A percentile compares a stretch with the other conserved stretches of the same genome.
Evolutionary conservation across 2,113 vertebrate genomes (phyloP).

Genomic region (Malurus elegans): DNA sequence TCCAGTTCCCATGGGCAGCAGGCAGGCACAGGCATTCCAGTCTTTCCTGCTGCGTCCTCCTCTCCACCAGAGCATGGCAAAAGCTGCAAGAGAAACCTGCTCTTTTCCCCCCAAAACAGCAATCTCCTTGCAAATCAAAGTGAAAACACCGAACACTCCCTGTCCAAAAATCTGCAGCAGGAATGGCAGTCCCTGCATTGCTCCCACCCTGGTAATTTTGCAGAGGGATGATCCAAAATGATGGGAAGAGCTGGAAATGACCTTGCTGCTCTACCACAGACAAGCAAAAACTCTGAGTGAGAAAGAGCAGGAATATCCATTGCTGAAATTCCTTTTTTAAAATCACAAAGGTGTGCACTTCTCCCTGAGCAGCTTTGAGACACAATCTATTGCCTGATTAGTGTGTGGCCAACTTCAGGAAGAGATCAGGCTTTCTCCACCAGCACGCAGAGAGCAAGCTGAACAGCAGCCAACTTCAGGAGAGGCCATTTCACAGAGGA

Average conservation of each 20-base stretch:
- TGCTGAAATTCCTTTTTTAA: background rate
- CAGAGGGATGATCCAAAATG: background rate
- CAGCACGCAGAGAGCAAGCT: background rate
- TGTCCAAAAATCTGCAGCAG: background rate
- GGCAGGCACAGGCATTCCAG: background rate
- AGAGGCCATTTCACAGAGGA: constrained; percentile 15
- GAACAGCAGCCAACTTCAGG: constrained; percentile 13
- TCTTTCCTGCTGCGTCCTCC: background rate
- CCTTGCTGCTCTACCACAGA: background rate
- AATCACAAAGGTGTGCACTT: background rate
- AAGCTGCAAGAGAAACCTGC: background rate
- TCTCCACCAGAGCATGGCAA: rapidly evolving
- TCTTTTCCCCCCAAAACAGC: background rate
- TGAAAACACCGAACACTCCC: background rate
- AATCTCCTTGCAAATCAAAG: background rate
- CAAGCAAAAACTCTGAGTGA: background rate
- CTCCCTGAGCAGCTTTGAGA: background rate
- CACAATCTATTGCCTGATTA: background rate
- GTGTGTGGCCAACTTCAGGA: background rate
- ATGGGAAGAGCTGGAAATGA: background rate
- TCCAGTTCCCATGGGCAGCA: background rate
- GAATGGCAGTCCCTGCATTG: background rate
- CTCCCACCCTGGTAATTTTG: background rate
- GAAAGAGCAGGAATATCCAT: background rate
- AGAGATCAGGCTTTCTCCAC: background rate